Percentiles rank a stretch among this genome's conserved stretches.
phyloP scores from a whole-genome alignment of 2,888 invertebrate species.

The Drosophila paramelanica region DNA sequence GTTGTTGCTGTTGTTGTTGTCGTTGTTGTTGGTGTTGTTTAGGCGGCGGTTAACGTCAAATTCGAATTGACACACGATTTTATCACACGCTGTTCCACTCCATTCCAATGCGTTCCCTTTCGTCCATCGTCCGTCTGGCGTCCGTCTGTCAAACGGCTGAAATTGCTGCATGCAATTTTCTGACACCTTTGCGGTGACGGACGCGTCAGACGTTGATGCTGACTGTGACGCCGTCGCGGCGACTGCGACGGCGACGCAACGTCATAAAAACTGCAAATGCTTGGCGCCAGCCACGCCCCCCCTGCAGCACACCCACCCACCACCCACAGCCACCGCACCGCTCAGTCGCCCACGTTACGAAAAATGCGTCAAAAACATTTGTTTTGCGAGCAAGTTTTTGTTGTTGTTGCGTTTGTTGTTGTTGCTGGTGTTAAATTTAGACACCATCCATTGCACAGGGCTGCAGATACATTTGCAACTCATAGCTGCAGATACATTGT shows the following conservation, averaged over 20 bases:
- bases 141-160: conserved; percentile 66
- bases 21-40: conserved; percentile 64
- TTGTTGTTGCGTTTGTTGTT: conserved; percentile 12
- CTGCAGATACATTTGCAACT: conserved; percentile 34
- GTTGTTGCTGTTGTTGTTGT: conserved; percentile 15
- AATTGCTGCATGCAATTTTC: conserved; percentile 69
- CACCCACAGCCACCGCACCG: background rate
- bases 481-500: conserved; percentile 34
- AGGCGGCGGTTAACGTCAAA: conserved; percentile 76
- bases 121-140: conserved; percentile 25
- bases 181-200: conserved; percentile 77
- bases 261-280: conserved; percentile 68
- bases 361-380: conserved; percentile 67
- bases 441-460: conserved; percentile 26
- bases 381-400: conserved; percentile 54
- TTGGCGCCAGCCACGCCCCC: conserved; percentile 58
- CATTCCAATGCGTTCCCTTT: conserved; percentile 22
- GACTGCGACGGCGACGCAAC: conserved; percentile 25
- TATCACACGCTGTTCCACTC: conserved; percentile 63
- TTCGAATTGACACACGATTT: conserved; percentile 78
- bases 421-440: conserved; percentile 63
- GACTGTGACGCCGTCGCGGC: conserved; percentile 42
- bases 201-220: conserved; percentile 57
- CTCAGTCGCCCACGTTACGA: conserved; percentile 6
- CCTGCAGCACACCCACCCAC: background rate